These are phyloP conservation scores for Ataeniobius toweri DNA, from an alignment of 2,797 vertebrate species.

Conservation along the genomic window DNA sequence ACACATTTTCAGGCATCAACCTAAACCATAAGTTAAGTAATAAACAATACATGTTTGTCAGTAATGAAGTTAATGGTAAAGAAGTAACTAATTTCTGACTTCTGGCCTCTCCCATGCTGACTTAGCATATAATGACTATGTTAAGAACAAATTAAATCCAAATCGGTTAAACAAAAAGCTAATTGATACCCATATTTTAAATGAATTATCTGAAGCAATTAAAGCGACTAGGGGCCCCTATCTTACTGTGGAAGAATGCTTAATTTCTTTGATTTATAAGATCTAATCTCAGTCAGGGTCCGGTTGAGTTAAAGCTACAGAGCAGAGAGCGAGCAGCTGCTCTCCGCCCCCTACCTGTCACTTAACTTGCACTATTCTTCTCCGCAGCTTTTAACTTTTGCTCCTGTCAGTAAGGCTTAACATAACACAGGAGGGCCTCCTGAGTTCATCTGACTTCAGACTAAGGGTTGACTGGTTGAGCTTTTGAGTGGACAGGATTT, in stretches of 20 bases:
- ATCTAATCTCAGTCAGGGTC: constrained; percentile 7
- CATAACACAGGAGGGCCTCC: constrained; percentile 9
- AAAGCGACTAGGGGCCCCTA: not conserved
- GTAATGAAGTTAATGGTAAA: not conserved
- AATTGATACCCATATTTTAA: not conserved
- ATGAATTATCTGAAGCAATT: not conserved
- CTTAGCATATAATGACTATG: not conserved
- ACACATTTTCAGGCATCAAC: not conserved
- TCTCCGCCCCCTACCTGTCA: not conserved
- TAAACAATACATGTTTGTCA: not conserved
- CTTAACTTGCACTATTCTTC: not conserved
- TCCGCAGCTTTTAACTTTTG: not conserved
- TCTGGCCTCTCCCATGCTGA: no score
- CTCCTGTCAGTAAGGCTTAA: constrained; percentile 15
- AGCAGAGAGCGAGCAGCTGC: not conserved
- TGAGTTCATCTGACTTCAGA: constrained; percentile 13
- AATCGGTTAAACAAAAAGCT: not conserved
- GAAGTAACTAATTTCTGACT: not conserved
- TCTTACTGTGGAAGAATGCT: not conserved
- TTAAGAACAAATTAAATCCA: not conserved
- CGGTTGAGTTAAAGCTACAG: not conserved
- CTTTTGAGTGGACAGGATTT: constrained; percentile 4
- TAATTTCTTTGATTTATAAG: not conserved
- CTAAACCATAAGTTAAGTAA: not conserved
- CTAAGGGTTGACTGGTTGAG: constrained; percentile 19